These are phyloP conservation scores for Chesias legatella DNA, from an alignment of 2,888 invertebrate genomes.

Conservation along the genomic window DNA sequence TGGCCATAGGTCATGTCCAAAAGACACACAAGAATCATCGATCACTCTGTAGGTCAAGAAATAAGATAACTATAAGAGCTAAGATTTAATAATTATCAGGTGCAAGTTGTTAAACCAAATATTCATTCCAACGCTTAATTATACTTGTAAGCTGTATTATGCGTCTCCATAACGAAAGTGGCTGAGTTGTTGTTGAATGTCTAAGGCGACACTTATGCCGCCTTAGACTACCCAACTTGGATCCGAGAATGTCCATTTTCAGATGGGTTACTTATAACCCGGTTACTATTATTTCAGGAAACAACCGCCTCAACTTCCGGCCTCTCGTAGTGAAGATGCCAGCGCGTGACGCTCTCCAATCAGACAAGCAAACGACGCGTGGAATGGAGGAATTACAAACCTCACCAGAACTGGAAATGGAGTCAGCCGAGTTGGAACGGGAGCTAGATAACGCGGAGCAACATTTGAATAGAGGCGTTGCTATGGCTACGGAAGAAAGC, in stretches of 20 bases:
- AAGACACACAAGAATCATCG: background rate
- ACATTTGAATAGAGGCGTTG: conserved; percentile 56
- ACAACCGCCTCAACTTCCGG: conserved; percentile 49
- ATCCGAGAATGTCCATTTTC: too few relatives aligned
- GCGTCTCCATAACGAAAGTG: too few relatives aligned
- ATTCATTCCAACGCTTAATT: too few relatives aligned
- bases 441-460: conserved; percentile 59
- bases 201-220: too few relatives aligned
- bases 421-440: conserved; percentile 56
- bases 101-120: too few relatives aligned
- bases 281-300: conserved; percentile 28
- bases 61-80: too few relatives aligned
- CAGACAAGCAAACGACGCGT: conserved; percentile 40
- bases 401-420: conserved; percentile 61
- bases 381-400: conserved; percentile 59
- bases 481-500: conserved; percentile 69
- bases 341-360: conserved; percentile 41
- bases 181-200: too few relatives aligned
- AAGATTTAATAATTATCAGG: too few relatives aligned
- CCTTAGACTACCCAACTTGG: too few relatives aligned
- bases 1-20: background rate
- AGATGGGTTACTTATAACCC: too few relatives aligned
- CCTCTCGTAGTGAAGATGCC: conserved; percentile 63
- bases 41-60: too few relatives aligned
- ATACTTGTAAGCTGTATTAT: too few relatives aligned